These are phyloP conservation scores for Kuschelorhynchus macadamiae DNA, from an alignment of 2,888 invertebrate genomes.

Conservation along the genomic window DNA sequence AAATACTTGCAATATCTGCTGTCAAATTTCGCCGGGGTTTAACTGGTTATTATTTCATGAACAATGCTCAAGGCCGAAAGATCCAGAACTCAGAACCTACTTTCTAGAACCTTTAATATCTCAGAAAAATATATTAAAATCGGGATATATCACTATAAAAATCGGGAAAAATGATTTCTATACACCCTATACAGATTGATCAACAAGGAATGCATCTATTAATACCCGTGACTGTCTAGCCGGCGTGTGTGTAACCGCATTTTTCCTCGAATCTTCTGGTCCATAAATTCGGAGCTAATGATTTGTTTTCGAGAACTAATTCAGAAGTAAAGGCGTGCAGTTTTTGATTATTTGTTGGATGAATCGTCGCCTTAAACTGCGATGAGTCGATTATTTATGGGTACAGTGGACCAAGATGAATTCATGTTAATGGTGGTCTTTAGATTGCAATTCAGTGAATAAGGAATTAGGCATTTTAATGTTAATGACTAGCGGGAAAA, in stretches of 20 bases:
- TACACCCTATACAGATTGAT: conserved; percentile 24
- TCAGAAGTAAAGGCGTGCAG: conserved; percentile 18
- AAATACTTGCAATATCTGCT: no score
- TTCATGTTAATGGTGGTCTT: conserved; percentile 29
- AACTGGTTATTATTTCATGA: no score
- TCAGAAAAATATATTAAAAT: no score
- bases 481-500: conserved; percentile 20
- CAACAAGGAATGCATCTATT: conserved; percentile 44
- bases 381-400: conserved; percentile 36
- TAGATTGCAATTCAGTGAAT: conserved; percentile 28
- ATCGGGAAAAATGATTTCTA: no score
- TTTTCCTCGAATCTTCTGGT: conserved; percentile 24
- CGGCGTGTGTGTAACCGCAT: conserved; percentile 37
- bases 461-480: conserved; percentile 22
- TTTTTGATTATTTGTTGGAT: conserved; percentile 39
- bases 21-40: no score
- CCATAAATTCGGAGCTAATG: conserved; percentile 37
- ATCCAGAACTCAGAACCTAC: no score
- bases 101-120: no score
- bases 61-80: no score
- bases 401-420: conserved; percentile 11
- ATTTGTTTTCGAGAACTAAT: conserved; percentile 39
- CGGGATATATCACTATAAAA: no score
- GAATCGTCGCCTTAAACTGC: conserved; percentile 31
- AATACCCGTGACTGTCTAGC: conserved; percentile 42